phyloP scores from a whole-genome alignment of 1,140 invertebrate genomes.

The Papilio polytes region DNA sequence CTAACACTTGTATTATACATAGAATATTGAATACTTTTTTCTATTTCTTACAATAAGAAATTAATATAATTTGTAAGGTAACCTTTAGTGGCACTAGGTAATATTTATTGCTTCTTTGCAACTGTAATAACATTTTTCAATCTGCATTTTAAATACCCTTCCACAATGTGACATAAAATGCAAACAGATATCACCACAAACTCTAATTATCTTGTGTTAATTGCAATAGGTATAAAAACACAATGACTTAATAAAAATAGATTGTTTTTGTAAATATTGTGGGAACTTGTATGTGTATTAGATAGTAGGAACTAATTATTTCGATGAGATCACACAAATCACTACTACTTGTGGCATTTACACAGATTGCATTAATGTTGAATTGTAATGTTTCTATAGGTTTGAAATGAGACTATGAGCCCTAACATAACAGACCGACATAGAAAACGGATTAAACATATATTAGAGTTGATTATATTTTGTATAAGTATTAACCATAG shows the following conservation, averaged over 20 bases:
- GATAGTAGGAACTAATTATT: not conserved
- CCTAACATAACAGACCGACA: too few relatives aligned
- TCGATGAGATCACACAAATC: not conserved
- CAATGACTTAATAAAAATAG: constrained; percentile 6
- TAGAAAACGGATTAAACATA: too few relatives aligned
- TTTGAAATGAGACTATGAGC: too few relatives aligned
- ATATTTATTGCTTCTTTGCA: too few relatives aligned
- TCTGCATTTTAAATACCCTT: not conserved
- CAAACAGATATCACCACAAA: not conserved
- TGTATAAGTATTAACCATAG: not conserved
- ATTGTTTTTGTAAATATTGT: not conserved
- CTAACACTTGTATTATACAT: too few relatives aligned
- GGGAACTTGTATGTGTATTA: not conserved
- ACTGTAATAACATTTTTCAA: not conserved
- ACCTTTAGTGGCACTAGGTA: too few relatives aligned
- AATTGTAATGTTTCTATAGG: too few relatives aligned
- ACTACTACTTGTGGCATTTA: not conserved
- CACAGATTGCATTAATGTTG: too few relatives aligned
- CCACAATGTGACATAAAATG: not conserved
- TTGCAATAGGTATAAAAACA: constrained; percentile 1
- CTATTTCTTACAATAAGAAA: too few relatives aligned
- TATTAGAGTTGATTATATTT: not conserved
- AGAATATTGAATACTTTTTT: too few relatives aligned
- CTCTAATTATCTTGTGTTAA: not conserved
- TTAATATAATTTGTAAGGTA: too few relatives aligned